Evolutionary conservation across 2,888 invertebrate species (phyloP), one percentile per base, ranked within the genome.

Genomic region (Camptogramma bilineatum): DNA sequence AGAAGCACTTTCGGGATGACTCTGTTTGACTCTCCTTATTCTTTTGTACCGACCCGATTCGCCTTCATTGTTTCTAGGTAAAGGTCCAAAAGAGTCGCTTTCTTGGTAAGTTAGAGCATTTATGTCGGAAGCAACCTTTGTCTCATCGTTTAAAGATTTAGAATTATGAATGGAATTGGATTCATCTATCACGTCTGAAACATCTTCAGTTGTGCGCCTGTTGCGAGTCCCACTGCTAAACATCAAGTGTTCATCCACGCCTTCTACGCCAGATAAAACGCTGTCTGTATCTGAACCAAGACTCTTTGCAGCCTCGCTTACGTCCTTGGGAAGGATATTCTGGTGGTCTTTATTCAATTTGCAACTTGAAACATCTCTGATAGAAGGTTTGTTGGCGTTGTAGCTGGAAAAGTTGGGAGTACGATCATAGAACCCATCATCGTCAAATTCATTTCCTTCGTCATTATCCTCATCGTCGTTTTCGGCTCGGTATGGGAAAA

Each of bases 361-460:
- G 46, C 44, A 62, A 50, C 50, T 68, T 56, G 54, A 59, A 1
- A 44, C 46, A 52, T 65, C 66, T 42, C 19, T 56, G 28, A 53
- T 34, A 21, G 34, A 16, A 9, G 54, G 66, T 67, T 74, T 73
- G 54, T 79, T 81, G 61, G 56, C 72, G 56, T 84, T 81, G 17
- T 77, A 62, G 39, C 50, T 62, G 5, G 66, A 83, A 51, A 85
- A 82, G 70, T 84, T 86, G 7, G 88, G 83, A 48, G 85, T 82
- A 5, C 87, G 82, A 67, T 93, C 93, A 70, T 90, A 92, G 74
- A 93, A 91, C 9, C 90, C 90, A 68, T 93, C 90, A 66, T 93
- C 90, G 52, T 93, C 90, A 72, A 92, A 93, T 76, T 94, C 94
- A 72, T 86, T 91, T 7, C 90, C 90, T 80, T 93, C 94, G 34